A percentile compares a stretch with the other conserved stretches of the same genome.
Conservation (phyloP, 2,797 vertebrate genomes). For the Gymnocypris eckloni region DNA sequence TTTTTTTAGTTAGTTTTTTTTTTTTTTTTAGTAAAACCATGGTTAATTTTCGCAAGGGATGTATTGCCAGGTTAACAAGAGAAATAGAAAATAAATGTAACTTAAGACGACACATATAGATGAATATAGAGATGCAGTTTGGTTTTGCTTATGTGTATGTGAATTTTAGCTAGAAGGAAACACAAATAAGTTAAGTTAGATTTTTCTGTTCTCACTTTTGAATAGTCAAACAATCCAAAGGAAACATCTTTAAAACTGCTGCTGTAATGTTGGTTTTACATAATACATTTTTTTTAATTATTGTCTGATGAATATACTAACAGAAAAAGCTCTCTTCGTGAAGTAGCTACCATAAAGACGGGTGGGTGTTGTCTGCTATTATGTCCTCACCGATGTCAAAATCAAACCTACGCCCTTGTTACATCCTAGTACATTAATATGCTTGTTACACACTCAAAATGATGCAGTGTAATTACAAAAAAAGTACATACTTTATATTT, state of each 20-base stretch:
- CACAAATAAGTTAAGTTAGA: no score
- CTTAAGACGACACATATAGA: no score
- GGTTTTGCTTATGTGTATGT: no score
- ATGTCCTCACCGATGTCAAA: not conserved
- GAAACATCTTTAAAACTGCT: not conserved
- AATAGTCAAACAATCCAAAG: not conserved
- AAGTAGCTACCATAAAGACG: not conserved
- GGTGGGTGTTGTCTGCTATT: not conserved
- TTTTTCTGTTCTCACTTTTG: not conserved
- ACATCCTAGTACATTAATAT: not conserved
- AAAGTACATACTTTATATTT: slow-evolving; percentile 19
- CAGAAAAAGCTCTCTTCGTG: no score
- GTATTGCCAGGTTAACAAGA: no score
- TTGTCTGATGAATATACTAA: not conserved
- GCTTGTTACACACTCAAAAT: not conserved
- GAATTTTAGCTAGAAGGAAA: no score
- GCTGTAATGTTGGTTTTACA: not conserved
- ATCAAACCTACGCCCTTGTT: not conserved
- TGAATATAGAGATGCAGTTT: no score
- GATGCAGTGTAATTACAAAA: not conserved
- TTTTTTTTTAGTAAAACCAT: no score
- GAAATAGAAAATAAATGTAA: no score
- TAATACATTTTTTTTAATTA: not conserved
- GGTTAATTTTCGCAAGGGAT: no score
- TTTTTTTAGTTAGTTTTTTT: no score